Conservation (phyloP, 2,113 vertebrate genomes). For the Prochilodus magdalenae region DNA sequence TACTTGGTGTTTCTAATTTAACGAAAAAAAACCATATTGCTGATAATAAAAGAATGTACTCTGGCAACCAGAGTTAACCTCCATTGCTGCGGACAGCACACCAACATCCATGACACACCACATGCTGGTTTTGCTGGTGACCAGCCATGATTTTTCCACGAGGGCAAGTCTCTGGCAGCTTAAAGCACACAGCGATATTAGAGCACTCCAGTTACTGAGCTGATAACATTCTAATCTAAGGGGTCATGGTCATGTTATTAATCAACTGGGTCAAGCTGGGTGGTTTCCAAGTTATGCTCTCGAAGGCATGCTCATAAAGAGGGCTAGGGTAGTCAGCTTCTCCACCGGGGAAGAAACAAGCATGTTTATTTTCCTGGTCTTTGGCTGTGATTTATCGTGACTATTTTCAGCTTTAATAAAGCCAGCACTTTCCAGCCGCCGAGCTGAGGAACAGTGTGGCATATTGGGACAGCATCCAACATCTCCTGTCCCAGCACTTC, state of each 20-base stretch:
- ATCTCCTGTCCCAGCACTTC: slow-evolving; percentile 1
- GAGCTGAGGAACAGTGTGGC: background rate
- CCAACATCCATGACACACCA: too few relatives aligned
- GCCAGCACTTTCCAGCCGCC: background rate
- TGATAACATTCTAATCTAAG: background rate
- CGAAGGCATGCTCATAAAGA: too few relatives aligned
- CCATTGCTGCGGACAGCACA: too few relatives aligned
- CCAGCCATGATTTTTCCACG: too few relatives aligned
- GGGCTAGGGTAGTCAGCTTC: background rate
- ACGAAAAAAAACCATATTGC: too few relatives aligned
- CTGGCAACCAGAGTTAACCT: too few relatives aligned
- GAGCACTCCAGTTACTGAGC: background rate
- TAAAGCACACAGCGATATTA: background rate
- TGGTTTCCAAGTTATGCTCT: background rate
- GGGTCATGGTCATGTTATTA: background rate
- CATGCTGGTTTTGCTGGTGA: too few relatives aligned
- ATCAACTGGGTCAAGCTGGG: too few relatives aligned
- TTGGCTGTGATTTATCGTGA: background rate
- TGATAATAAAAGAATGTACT: too few relatives aligned
- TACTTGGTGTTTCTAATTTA: too few relatives aligned
- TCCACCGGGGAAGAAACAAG: background rate
- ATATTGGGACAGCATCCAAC: background rate
- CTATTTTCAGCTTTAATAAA: background rate
- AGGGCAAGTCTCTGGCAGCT: background rate
- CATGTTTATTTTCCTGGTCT: background rate